Base-by-base conservation (phyloP, 2,113 vertebrate species). In the Burhinus oedicnemus region DNA sequence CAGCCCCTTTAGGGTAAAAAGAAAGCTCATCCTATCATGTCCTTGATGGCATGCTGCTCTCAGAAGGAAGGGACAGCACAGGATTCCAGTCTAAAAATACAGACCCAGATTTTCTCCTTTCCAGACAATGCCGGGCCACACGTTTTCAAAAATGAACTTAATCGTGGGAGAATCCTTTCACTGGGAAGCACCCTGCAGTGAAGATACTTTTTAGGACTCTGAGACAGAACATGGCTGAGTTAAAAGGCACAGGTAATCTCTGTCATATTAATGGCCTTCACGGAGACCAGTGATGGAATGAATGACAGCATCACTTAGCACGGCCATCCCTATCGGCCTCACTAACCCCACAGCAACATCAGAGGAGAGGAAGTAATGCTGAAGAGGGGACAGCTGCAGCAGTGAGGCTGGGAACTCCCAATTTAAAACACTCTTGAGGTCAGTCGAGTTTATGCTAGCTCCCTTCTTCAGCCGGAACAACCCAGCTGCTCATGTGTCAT, bases 81-180 rank as follows among this genome's bases (percentile, higher is more conserved):
- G 75, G 51, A 94, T 70, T 83, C 70, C 92, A 77, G 71, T 42
- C 84, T 95, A 81, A 96, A 96, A 96, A 90, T 88, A 94, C 15
- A 80, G n/a, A 77, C 70, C 32, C 78, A 94, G 58, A 92, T 88
- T 62, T 89, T 68, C 57, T 75, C 21, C 38, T 71, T 90, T 83
- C 68, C 55, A 75, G 42, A 64, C 55, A 77, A 86, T 16, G 60
- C 22, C 2, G 2, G 62, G n/a, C 23, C 26, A 80, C 34, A 42
- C 0, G 4, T 69, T 90, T 94, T 80, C 71, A 90, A 81, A 93
- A 86, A 36, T 1, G 4, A 62, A 74, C 15, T 60, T 77, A 51
- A 90, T 18, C 15, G 2, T 29, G 76, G 71, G 68, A 93, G 65
- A 92, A 92, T 25, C 42, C 60, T 92, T 80, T 88, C 85, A 70